Conservation (phyloP, 2,888 invertebrate genomes). For the Drosophila incognita region DNA sequence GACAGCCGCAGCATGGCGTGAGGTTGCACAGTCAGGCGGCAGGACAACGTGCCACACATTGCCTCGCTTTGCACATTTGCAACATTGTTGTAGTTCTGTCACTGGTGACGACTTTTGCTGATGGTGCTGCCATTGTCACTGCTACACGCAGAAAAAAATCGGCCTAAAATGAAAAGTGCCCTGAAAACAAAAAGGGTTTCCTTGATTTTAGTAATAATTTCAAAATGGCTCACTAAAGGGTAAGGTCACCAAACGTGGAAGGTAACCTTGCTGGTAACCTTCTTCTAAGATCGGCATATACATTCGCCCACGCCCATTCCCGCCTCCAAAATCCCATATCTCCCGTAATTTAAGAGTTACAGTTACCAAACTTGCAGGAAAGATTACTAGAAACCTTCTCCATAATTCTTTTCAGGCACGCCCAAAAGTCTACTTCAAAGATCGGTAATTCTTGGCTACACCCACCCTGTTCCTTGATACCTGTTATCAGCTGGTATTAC, state of each 20-base stretch:
- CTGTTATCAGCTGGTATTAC: no score
- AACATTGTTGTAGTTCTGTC: conserved; percentile 72
- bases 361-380: not conserved
- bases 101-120: conserved; percentile 41
- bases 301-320: not conserved
- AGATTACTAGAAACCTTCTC: not conserved
- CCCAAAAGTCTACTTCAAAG: not conserved
- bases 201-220: not conserved
- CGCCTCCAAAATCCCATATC: not conserved
- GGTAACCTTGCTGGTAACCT: not conserved
- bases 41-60: conserved; percentile 33
- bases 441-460: not conserved
- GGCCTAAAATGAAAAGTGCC: not conserved
- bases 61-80: conserved; percentile 69
- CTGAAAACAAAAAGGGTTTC: not conserved
- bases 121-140: not conserved
- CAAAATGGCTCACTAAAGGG: not conserved
- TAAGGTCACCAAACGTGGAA: not conserved
- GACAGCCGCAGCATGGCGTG: conserved; percentile 10
- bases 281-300: not conserved
- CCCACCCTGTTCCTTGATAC: no score
- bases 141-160: not conserved
- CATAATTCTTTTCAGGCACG: not conserved
- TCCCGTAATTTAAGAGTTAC: not conserved
- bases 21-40: conserved; percentile 9